A percentile compares a stretch with the other conserved stretches of the same genome.
phyloP scores from a whole-genome alignment of 2,888 invertebrate genomes.

The Elmis aenea region DNA sequence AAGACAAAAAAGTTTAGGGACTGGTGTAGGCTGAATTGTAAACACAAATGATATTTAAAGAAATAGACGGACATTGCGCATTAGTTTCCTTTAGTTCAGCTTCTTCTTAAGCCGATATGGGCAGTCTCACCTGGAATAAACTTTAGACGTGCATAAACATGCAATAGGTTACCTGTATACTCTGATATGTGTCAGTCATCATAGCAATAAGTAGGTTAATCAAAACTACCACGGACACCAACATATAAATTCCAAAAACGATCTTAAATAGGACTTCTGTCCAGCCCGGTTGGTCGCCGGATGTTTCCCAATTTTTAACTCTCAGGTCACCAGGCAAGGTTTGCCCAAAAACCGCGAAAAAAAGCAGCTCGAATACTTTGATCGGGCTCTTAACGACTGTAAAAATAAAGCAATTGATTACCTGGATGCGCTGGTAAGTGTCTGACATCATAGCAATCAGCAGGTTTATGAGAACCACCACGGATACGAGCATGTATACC shows the following conservation, averaged over 20 bases:
- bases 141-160: slow-evolving; percentile 16
- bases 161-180: slow-evolving; percentile 77
- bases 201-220: slow-evolving; percentile 99
- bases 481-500: slow-evolving; percentile 95
- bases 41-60: too few relatives aligned
- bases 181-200: slow-evolving; percentile 99
- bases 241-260: slow-evolving; percentile 91
- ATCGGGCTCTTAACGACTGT: slow-evolving; percentile 88
- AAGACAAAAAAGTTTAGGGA: too few relatives aligned
- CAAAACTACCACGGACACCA: slow-evolving; percentile 97
- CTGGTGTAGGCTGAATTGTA: too few relatives aligned
- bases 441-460: slow-evolving; percentile 99
- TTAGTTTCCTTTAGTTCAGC: too few relatives aligned
- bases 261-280: slow-evolving; percentile 83
- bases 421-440: slow-evolving; percentile 98
- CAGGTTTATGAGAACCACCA: slow-evolving; percentile 96
- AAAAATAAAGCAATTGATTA: slow-evolving; percentile 63
- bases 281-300: slow-evolving; percentile 67
- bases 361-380: slow-evolving; percentile 94
- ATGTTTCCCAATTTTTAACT: slow-evolving; percentile 53
- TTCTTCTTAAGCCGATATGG: too few relatives aligned
- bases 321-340: slow-evolving; percentile 78
- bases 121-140: too few relatives aligned
- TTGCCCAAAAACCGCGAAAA: slow-evolving; percentile 98
- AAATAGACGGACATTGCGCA: too few relatives aligned